Percentiles rank a stretch among this genome's conserved stretches.
phyloP scores from a whole-genome alignment of 2,888 invertebrate genomes.

The Dendrolimus pini region DNA sequence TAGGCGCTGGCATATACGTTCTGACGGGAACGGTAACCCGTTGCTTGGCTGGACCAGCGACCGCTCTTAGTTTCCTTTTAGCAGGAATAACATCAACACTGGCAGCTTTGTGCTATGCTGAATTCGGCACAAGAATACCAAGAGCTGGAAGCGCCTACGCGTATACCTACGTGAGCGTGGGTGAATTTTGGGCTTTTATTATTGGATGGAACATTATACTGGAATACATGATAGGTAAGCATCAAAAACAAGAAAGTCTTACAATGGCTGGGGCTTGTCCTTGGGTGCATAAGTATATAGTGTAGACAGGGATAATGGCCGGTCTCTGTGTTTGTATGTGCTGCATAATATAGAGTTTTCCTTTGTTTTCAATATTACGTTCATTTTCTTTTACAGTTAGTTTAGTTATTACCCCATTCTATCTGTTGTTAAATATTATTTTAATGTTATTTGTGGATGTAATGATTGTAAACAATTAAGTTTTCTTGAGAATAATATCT shows the following conservation, averaged over 20 bases:
- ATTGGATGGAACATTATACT: slow-evolving; percentile 97
- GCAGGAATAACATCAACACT: slow-evolving; percentile 90
- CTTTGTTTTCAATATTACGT: too few relatives aligned
- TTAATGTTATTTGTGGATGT: too few relatives aligned
- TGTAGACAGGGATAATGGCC: too few relatives aligned
- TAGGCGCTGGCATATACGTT: slow-evolving; percentile 96
- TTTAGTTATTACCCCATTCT: too few relatives aligned
- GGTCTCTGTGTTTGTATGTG: too few relatives aligned
- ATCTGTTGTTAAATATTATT: too few relatives aligned
- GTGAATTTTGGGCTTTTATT: slow-evolving; percentile 95
- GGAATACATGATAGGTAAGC: slow-evolving; percentile 89
- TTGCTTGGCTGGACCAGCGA: slow-evolving; percentile 89
- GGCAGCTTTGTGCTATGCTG: slow-evolving; percentile 92
- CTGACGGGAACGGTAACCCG: slow-evolving; percentile 90
- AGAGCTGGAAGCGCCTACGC: slow-evolving; percentile 95
- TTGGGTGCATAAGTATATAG: too few relatives aligned
- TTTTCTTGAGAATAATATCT: too few relatives aligned
- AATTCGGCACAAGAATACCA: slow-evolving; percentile 91
- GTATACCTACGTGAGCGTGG: slow-evolving; percentile 94
- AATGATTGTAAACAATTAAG: too few relatives aligned
- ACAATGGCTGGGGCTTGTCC: too few relatives aligned
- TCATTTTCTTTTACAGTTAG: too few relatives aligned
- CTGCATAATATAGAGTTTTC: too few relatives aligned
- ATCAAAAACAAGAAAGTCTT: background rate
- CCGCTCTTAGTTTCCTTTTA: slow-evolving; percentile 78